Conservation (phyloP, 2,888 invertebrate genomes). For the Suillia variegata region DNA sequence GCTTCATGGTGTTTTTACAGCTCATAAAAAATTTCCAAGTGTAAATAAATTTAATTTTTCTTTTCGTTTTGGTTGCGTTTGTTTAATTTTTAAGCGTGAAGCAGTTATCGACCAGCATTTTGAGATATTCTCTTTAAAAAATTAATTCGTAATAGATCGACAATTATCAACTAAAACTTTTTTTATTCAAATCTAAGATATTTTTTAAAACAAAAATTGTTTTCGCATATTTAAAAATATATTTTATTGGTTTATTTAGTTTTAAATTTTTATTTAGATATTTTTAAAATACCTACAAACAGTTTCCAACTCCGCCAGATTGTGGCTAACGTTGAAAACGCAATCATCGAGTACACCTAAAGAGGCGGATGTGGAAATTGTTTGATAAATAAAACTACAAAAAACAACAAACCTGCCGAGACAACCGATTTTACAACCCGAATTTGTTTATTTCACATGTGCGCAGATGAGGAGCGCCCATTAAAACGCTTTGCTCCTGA, state of each 20-base stretch:
- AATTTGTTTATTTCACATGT: neutral
- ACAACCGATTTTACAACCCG: neutral
- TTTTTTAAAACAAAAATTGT: too few relatives aligned
- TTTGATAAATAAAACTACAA: neutral
- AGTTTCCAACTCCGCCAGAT: constrained; percentile 19
- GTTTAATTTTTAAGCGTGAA: too few relatives aligned
- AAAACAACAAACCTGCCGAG: neutral
- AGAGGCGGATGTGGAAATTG: constrained; percentile 16
- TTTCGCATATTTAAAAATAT: too few relatives aligned
- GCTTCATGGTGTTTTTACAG: constrained; percentile 9
- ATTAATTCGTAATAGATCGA: too few relatives aligned
- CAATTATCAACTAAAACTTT: too few relatives aligned
- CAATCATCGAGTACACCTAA: neutral
- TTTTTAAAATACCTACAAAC: too few relatives aligned
- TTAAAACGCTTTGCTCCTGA: neutral
- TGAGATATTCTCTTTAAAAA: too few relatives aligned
- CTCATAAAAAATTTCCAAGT: constrained; percentile 19
- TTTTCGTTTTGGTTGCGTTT: neutral
- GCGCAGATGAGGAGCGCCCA: neutral
- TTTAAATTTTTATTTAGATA: too few relatives aligned
- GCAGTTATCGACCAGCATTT: too few relatives aligned
- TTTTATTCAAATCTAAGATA: too few relatives aligned
- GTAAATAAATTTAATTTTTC: constrained; percentile 15
- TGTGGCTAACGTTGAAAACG: constrained; percentile 11
- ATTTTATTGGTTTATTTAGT: too few relatives aligned